Conservation (phyloP, 2,888 invertebrate species). For the Drosophila conformis region DNA sequence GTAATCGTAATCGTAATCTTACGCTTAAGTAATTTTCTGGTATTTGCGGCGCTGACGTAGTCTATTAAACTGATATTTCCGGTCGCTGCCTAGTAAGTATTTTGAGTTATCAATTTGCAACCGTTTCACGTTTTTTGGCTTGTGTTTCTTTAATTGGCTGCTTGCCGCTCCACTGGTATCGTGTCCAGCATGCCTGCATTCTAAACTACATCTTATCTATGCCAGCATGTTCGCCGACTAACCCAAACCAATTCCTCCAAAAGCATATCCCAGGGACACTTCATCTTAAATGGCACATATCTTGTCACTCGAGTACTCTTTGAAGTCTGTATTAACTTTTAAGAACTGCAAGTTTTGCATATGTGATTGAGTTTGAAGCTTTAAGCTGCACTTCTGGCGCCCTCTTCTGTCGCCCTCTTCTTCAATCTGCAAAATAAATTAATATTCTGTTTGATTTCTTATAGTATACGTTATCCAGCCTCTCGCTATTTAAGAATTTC, state of each 20-base stretch:
- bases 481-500: background rate
- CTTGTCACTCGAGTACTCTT: background rate
- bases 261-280: background rate
- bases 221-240: conserved; percentile 15
- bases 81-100: conserved; percentile 56
- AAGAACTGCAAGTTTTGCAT: background rate
- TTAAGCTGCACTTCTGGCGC: background rate
- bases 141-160: conserved; percentile 48
- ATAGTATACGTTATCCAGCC: background rate
- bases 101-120: conserved; percentile 32
- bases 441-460: background rate
- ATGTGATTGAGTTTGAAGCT: background rate
- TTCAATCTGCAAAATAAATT: background rate
- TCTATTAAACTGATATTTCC: conserved; percentile 35
- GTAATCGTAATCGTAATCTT: conserved; percentile 40
- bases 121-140: conserved; percentile 29
- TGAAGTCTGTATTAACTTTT: background rate
- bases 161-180: conserved; percentile 36
- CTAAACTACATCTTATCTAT: conserved; percentile 24
- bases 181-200: conserved; percentile 45
- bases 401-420: too few relatives aligned
- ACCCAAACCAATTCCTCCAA: background rate
- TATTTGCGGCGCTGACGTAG: conserved; percentile 50
- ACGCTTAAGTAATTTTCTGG: conserved; percentile 45
- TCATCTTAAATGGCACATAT: background rate